Evolutionary conservation across 2,797 vertebrate genomes (phyloP).

Genomic region (Myiotriccus ornatus): DNA sequence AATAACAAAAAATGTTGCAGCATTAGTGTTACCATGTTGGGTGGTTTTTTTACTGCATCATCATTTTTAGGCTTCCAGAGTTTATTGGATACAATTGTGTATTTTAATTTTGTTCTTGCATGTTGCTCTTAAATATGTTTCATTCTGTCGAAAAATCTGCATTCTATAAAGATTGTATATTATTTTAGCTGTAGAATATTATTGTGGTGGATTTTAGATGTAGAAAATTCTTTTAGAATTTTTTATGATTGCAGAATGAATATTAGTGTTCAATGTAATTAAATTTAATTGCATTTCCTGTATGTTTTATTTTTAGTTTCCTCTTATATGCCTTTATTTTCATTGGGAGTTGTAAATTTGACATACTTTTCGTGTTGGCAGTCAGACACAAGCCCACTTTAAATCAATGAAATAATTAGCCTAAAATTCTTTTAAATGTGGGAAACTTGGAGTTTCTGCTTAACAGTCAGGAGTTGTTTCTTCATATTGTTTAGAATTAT

Average conservation of each 20-base stretch:
- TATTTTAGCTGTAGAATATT: constrained; percentile 42
- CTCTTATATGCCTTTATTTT: constrained; percentile 42
- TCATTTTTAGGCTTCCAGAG: not conserved
- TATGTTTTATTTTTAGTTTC: constrained; percentile 66
- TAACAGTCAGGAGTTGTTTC: not conserved
- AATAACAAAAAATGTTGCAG: constrained; percentile 34
- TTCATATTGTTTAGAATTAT: not conserved
- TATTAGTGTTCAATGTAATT: constrained; percentile 57
- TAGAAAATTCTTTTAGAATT: constrained; percentile 45
- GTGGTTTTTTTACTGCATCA: not conserved
- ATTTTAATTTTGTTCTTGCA: not conserved
- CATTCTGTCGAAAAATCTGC: constrained; percentile 35
- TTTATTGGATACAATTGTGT: not conserved
- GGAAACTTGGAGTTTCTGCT: not conserved
- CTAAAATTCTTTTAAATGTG: not conserved
- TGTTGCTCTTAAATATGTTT: constrained; percentile 9
- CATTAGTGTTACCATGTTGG: not conserved
- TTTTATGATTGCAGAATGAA: constrained; percentile 32
- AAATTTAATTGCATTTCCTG: constrained; percentile 67
- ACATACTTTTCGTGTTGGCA: not conserved
- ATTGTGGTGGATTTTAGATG: not conserved
- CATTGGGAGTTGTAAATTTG: not conserved
- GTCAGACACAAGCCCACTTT: not conserved
- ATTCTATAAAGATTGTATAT: not conserved
- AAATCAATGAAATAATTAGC: not conserved